phyloP scores from a whole-genome alignment of 1,140 invertebrate genomes.

The Bicyclus anynana region DNA sequence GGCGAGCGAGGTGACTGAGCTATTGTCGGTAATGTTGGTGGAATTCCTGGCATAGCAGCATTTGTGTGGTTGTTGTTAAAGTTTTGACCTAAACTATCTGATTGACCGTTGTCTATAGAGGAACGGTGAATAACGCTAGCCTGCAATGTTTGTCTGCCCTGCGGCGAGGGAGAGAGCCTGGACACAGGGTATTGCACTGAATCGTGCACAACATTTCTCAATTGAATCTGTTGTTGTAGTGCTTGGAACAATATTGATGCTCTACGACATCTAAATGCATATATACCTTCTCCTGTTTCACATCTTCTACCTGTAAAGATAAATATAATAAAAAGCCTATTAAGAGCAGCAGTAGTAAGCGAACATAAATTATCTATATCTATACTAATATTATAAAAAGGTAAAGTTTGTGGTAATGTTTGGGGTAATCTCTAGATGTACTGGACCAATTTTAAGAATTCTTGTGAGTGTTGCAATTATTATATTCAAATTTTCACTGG shows the following conservation, averaged over 20 bases:
- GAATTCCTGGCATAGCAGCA: conserved; percentile 36
- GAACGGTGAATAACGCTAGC: conserved; percentile 65
- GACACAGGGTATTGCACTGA: conserved; percentile 77
- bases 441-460: too few relatives aligned
- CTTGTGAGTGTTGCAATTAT: too few relatives aligned
- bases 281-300: conserved; percentile 94
- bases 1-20: conserved; percentile 74
- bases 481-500: too few relatives aligned
- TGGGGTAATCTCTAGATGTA: too few relatives aligned
- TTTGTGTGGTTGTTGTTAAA: conserved; percentile 42
- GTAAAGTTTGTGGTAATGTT: too few relatives aligned
- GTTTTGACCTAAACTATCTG: conserved; percentile 30
- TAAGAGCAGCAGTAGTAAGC: too few relatives aligned
- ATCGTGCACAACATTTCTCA: conserved; percentile 78
- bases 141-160: conserved; percentile 61
- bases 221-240: conserved; percentile 90
- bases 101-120: conserved; percentile 63
- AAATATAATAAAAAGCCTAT: too few relatives aligned
- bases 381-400: too few relatives aligned
- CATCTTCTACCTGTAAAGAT: conserved; percentile 85
- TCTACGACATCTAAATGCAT: conserved; percentile 93
- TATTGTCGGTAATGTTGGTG: conserved; percentile 46
- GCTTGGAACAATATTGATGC: conserved; percentile 95
- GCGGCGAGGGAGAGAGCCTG: conserved; percentile 57
- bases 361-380: too few relatives aligned